These are phyloP conservation scores for Phylloscopus whistleri DNA, from an alignment of 2,113 vertebrate species.

Conservation along the genomic window DNA sequence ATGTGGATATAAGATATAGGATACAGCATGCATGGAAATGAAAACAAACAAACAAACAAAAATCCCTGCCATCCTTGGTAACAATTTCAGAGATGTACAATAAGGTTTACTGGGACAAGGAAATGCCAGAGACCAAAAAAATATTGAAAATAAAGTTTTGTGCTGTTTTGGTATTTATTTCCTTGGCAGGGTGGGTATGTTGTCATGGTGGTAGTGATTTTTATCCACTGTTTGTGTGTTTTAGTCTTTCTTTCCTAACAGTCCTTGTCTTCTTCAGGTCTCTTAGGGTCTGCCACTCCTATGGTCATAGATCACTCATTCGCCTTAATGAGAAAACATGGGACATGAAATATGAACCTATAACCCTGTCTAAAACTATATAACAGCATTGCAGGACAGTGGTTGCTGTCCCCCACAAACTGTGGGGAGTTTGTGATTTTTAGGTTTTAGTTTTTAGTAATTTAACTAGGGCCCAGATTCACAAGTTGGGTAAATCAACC, in stretches of 20 bases:
- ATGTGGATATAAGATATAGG: background rate
- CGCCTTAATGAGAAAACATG: background rate
- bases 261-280: background rate
- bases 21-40: background rate
- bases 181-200: background rate
- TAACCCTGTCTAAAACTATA: background rate
- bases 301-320: accelerated
- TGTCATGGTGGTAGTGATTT: background rate
- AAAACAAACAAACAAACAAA: background rate
- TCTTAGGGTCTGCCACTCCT: background rate
- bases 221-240: background rate
- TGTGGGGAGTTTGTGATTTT: background rate
- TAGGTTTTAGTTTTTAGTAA: background rate
- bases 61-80: background rate
- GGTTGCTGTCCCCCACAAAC: background rate
- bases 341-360: background rate
- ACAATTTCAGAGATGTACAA: background rate
- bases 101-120: background rate
- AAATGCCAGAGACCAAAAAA: background rate
- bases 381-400: background rate
- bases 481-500: background rate
- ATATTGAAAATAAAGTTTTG: background rate
- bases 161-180: background rate
- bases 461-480: background rate
- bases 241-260: background rate